Evolutionary conservation across 2,113 vertebrate genomes (phyloP).

Genomic region (Pseudonaja textilis): DNA sequence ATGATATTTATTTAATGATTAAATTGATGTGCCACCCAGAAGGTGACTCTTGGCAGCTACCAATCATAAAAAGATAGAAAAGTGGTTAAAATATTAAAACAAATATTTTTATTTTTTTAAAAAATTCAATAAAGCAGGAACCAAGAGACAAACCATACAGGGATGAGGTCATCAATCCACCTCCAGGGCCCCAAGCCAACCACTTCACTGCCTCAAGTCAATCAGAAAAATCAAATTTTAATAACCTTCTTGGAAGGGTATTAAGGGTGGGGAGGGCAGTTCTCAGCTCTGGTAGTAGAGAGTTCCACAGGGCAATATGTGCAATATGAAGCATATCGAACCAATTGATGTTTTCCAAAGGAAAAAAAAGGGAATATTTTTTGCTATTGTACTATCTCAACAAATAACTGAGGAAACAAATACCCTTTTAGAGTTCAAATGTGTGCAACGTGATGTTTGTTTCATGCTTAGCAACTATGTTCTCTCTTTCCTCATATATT

Average conservation of each 20-base stretch:
- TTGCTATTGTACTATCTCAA: rapidly evolving
- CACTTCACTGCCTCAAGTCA: neutral
- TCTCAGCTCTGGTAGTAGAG: neutral
- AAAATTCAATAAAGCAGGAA: neutral
- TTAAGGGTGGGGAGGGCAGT: neutral
- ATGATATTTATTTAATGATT: neutral
- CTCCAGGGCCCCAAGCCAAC: neutral
- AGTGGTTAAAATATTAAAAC: neutral
- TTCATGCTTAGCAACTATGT: slow-evolving; percentile 25
- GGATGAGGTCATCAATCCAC: neutral
- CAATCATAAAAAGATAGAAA: neutral
- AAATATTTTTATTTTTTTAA: neutral
- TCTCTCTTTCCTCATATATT: slow-evolving; percentile 5
- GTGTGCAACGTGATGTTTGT: neutral
- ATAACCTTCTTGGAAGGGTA: neutral
- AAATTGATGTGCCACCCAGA: neutral
- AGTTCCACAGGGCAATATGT: neutral
- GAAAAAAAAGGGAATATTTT: neutral
- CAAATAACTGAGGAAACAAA: slow-evolving; percentile 11
- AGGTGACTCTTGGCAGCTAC: neutral
- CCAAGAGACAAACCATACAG: neutral
- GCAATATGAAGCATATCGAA: neutral
- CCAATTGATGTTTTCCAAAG: neutral
- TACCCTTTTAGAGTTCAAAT: slow-evolving; percentile 41
- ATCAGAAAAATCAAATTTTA: neutral